Evolutionary conservation across 2,888 invertebrate genomes (phyloP).

Genomic region (Deilephila porcellus): DNA sequence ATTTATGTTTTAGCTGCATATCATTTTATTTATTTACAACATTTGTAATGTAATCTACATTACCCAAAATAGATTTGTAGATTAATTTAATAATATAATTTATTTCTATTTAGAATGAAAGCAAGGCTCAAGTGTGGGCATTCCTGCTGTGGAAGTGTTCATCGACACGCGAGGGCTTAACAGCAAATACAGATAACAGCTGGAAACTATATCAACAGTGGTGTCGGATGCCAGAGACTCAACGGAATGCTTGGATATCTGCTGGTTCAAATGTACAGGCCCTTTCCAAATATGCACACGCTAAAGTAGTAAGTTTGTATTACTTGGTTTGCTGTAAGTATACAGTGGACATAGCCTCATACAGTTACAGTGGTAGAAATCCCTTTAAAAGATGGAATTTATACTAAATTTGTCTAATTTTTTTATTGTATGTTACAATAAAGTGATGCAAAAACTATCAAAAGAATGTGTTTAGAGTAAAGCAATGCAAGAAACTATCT

Average conservation of each 20-base stretch:
- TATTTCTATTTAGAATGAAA: constrained; percentile 85
- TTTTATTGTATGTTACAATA: no score
- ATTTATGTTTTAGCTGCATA: neutral
- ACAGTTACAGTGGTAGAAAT: neutral
- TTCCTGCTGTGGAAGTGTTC: constrained; percentile 91
- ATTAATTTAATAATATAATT: neutral
- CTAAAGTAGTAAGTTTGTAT: constrained; percentile 85
- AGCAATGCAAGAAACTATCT: no score
- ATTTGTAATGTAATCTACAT: no score
- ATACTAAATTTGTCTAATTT: no score
- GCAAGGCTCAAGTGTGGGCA: constrained; percentile 94
- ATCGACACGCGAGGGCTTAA: constrained; percentile 73
- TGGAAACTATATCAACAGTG: constrained; percentile 94
- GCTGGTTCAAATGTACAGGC: constrained; percentile 91
- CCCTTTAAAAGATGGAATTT: neutral
- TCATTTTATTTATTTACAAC: no score
- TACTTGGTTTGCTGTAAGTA: neutral
- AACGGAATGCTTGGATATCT: constrained; percentile 91
- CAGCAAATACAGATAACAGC: constrained; percentile 85
- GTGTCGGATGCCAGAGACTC: constrained; percentile 90
- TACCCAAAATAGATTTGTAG: no score
- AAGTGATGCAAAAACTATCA: no score
- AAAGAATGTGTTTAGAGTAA: no score
- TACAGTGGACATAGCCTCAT: neutral
- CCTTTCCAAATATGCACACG: constrained; percentile 87